A percentile compares a stretch with the other conserved stretches of the same genome.
Evolutionary conservation across 2,113 vertebrate species (phyloP).

Genomic region (Ochotona princeps): DNA sequence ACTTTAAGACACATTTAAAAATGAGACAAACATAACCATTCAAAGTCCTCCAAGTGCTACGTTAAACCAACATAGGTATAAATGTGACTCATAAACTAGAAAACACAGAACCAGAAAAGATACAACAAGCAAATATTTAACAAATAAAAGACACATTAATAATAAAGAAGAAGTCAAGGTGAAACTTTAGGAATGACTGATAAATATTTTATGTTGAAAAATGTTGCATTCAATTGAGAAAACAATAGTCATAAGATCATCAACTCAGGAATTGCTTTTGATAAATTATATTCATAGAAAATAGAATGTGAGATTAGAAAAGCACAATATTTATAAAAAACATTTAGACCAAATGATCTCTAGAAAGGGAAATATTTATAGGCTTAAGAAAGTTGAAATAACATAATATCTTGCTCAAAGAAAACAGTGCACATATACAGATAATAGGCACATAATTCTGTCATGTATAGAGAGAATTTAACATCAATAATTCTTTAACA

Average conservation of each 20-base stretch:
- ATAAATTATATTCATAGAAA: neutral
- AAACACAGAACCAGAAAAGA: neutral
- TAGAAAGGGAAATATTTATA: neutral
- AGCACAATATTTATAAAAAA: neutral
- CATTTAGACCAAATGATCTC: neutral
- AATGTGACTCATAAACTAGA: neutral
- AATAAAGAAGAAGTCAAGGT: neutral
- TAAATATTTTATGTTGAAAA: conserved; percentile 33
- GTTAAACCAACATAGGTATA: neutral
- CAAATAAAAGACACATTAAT: neutral
- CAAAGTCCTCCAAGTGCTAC: neutral
- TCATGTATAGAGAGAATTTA: neutral
- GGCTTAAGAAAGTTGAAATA: neutral
- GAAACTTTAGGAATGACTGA: neutral
- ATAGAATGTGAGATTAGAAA: neutral
- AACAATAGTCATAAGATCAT: neutral
- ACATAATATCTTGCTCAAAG: neutral
- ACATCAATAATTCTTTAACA: too few species aligned
- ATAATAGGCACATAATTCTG: neutral
- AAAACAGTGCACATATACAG: neutral
- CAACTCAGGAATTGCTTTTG: neutral
- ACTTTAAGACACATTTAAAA: neutral
- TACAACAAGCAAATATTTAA: neutral
- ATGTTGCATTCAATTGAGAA: neutral
- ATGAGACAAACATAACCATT: neutral